These are phyloP conservation scores for Gymnothorax javanicus DNA, from an alignment of 2,797 vertebrate species.

Conservation along the genomic window DNA sequence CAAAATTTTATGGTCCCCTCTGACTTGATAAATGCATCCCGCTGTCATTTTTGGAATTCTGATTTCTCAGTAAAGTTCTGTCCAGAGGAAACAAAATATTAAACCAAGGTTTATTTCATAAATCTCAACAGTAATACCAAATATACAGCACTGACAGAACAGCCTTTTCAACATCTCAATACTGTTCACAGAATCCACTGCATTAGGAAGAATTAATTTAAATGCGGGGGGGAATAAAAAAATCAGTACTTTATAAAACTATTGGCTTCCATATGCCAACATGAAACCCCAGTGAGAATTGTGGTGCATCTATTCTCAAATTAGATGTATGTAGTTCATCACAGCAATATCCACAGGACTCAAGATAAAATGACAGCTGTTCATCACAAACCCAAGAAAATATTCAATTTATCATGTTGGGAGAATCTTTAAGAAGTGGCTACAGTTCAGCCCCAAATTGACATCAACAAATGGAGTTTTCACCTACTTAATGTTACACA, in stretches of 20 bases:
- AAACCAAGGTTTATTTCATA: slow-evolving; percentile 36
- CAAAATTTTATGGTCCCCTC: too few species aligned
- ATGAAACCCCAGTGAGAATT: background rate
- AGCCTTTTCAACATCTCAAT: slow-evolving; percentile 24
- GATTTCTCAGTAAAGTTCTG: background rate
- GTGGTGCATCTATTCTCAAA: background rate
- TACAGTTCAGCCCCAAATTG: background rate
- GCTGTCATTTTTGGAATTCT: background rate
- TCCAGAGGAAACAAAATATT: slow-evolving; percentile 12
- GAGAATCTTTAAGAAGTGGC: background rate
- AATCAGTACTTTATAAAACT: slow-evolving; percentile 9
- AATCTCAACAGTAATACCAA: slow-evolving; percentile 37
- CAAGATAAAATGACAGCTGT: background rate
- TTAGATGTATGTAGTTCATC: background rate
- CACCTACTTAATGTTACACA: background rate
- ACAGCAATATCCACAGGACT: slow-evolving; percentile 1
- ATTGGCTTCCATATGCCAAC: background rate
- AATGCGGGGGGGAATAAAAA: background rate
- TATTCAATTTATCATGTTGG: background rate
- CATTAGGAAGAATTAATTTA: slow-evolving; percentile 8
- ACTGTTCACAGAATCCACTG: slow-evolving; percentile 31
- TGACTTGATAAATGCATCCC: background rate
- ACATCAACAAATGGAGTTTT: background rate
- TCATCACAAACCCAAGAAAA: background rate
- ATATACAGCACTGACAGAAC: slow-evolving; percentile 41